Evolutionary conservation across 2,113 vertebrate species (phyloP).

Genomic region (Lipophrys pholis): DNA sequence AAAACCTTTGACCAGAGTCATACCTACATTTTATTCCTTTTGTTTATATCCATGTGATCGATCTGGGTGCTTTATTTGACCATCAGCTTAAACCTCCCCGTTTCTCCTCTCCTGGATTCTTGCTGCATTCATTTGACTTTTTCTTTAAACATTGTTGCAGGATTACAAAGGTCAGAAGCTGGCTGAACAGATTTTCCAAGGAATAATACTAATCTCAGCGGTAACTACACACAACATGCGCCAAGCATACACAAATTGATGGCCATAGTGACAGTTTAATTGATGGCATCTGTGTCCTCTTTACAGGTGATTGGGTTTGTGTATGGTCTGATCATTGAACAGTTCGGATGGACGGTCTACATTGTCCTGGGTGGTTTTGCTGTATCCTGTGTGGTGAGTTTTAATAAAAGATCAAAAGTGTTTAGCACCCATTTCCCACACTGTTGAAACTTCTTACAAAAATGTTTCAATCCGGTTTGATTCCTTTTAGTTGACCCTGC

Average conservation of each 20-base stretch:
- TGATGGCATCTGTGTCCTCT: conserved; percentile 15
- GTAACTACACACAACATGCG: conserved; percentile 79
- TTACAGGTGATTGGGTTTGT: conserved; percentile 92
- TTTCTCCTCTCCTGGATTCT: no score
- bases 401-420: no score
- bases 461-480: background rate
- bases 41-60: no score
- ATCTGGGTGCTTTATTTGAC: no score
- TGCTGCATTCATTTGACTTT: background rate
- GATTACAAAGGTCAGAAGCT: conserved; percentile 98
- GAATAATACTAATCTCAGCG: conserved; percentile 94
- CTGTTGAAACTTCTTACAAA: background rate
- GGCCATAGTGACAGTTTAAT: no score
- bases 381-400: conserved; percentile 93
- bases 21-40: no score
- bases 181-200: conserved; percentile 98
- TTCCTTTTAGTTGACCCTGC: conserved; percentile 89
- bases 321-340: conserved; percentile 92
- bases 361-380: conserved; percentile 94
- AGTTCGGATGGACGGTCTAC: conserved; percentile 97
- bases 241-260: background rate
- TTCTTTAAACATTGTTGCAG: conserved; percentile 72
- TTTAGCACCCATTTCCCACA: background rate
- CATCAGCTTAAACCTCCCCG: no score
- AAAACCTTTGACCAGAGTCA: no score